Evolutionary conservation across 35 echinoderm and acorn worm species (phyloP).

Genomic region (Heliocidaris erythrogramma): DNA sequence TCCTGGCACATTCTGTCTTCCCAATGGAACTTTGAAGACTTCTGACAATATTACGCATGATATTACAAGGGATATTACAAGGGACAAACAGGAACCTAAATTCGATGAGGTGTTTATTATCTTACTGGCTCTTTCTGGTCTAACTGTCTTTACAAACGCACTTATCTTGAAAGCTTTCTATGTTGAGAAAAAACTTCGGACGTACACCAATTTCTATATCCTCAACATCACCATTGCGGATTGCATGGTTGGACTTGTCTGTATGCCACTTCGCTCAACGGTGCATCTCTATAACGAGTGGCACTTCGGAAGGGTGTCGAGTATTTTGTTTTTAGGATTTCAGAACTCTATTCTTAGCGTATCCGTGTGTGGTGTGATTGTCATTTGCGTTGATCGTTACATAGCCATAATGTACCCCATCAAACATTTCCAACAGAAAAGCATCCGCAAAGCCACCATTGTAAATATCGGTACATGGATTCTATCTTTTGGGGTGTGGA

Average conservation of each 20-base stretch:
- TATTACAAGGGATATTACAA: too few species aligned
- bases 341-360: slow-evolving; percentile 13
- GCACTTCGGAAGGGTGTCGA: not conserved
- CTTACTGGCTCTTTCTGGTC: not conserved
- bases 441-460: not conserved
- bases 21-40: not conserved
- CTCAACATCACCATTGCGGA: not conserved
- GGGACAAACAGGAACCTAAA: not conserved
- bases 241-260: slow-evolving; percentile 20
- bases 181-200: not conserved
- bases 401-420: slow-evolving; percentile 35
- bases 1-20: not conserved
- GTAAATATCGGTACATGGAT: slow-evolving; percentile 30
- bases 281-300: not conserved
- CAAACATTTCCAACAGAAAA: slow-evolving; percentile 29
- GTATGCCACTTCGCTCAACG: slow-evolving; percentile 36
- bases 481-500: slow-evolving; percentile 25
- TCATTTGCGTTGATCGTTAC: not conserved
- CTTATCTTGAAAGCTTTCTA: not conserved
- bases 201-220: not conserved
- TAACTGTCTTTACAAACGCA: not conserved
- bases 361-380: not conserved
- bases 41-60: not conserved
- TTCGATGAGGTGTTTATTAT: not conserved
- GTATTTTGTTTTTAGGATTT: not conserved